These are phyloP conservation scores for Drosophila guanche DNA, from an alignment of 1,140 invertebrate genomes.

Conservation along the genomic window DNA sequence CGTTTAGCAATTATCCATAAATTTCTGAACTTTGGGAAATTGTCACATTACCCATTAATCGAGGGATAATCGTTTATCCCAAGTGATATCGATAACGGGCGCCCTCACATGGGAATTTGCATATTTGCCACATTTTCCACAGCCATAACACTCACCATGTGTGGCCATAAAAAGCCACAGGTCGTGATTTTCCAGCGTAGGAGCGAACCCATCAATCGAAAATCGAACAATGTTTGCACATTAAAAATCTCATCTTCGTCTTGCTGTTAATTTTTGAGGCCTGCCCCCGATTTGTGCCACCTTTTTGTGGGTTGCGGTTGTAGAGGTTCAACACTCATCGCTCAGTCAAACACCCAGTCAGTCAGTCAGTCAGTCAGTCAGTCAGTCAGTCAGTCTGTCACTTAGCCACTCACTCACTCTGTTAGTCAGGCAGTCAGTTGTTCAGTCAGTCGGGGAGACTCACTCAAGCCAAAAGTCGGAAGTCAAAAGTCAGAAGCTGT, in stretches of 20 bases:
- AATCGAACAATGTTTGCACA: slow-evolving; percentile 12
- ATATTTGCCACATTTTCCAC: no score
- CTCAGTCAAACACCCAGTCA: slow-evolving; percentile 4
- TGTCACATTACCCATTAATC: no score
- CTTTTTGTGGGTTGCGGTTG: slow-evolving; percentile 18
- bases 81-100: no score
- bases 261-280: slow-evolving; percentile 34
- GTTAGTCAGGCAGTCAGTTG: neutral
- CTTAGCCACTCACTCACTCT: neutral
- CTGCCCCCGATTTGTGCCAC: neutral
- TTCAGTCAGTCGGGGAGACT: neutral
- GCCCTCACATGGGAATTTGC: no score
- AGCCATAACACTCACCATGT: no score
- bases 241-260: slow-evolving; percentile 17
- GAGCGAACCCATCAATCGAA: neutral
- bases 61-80: no score
- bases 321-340: neutral
- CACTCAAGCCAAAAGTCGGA: neutral
- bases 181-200: neutral
- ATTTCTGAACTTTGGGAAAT: no score
- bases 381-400: slow-evolving; percentile 29
- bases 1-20: no score
- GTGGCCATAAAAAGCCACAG: neutral
- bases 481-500: slow-evolving; percentile 45
- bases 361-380: slow-evolving; percentile 15